Percentiles rank a stretch among this genome's conserved stretches.
Conservation (phyloP, 2,888 invertebrate species). For the Elysia crispata region DNA sequence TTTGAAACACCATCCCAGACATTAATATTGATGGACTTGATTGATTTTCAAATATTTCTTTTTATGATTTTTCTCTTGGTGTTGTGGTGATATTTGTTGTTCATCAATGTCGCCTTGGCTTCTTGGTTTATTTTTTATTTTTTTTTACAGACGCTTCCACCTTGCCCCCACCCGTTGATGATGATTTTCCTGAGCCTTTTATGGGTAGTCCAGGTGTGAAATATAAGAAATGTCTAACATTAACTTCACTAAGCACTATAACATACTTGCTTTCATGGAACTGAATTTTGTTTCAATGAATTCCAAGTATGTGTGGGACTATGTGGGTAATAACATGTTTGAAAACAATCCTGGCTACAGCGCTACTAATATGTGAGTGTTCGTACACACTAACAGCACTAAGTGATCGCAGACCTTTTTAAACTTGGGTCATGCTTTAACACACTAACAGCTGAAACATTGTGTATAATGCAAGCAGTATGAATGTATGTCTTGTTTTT, state of each 20-base stretch:
- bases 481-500: too few species aligned
- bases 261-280: not conserved
- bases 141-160: slow-evolving; percentile 41
- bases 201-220: slow-evolving; percentile 43
- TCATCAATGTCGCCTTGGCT: slow-evolving; percentile 34
- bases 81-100: not conserved
- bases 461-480: too few species aligned
- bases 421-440: too few species aligned
- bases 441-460: too few species aligned
- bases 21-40: too few species aligned
- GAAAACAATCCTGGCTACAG: too few species aligned
- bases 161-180: slow-evolving; percentile 46
- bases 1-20: too few species aligned
- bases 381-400: too few species aligned
- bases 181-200: slow-evolving; percentile 43
- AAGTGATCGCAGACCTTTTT: too few species aligned
- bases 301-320: not conserved
- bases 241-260: not conserved
- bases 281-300: not conserved
- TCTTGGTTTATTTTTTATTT: slow-evolving; percentile 5
- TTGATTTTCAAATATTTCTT: not conserved
- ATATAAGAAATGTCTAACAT: not conserved
- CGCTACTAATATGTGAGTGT: too few species aligned
- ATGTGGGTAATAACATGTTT: not conserved
- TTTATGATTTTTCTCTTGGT: not conserved